Conservation (phyloP, 2,113 vertebrate genomes). For the Colius striatus region DNA sequence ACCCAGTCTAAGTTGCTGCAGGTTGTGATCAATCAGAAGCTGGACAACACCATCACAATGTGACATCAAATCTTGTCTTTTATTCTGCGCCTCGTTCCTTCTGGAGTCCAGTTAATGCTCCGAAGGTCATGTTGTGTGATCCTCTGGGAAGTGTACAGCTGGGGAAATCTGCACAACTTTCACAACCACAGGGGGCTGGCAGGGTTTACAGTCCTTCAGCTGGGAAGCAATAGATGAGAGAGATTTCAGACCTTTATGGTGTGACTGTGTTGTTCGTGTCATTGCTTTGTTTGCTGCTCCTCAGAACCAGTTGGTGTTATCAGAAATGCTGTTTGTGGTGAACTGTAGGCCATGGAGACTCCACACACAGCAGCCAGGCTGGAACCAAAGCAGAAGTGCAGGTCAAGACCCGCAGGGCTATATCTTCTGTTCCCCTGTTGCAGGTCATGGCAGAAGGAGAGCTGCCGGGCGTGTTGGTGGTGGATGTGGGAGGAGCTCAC, state of each 20-base stretch:
- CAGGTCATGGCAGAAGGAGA: slow-evolving; percentile 68
- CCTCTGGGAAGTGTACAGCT: neutral
- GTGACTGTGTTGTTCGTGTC: neutral
- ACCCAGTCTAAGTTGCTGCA: neutral
- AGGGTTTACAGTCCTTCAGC: neutral
- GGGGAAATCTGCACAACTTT: neutral
- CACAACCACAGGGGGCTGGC: neutral
- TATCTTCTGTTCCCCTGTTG: neutral
- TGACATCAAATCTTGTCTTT: neutral
- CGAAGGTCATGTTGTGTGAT: neutral
- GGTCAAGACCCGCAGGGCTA: neutral
- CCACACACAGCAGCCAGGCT: neutral
- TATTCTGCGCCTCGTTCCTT: neutral
- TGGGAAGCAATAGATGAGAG: neutral
- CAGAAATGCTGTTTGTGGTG: neutral
- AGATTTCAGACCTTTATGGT: neutral
- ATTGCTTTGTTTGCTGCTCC: neutral
- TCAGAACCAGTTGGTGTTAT: neutral
- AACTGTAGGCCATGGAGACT: neutral
- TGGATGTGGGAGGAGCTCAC: slow-evolving; percentile 50
- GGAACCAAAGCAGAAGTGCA: neutral
- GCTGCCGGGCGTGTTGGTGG: slow-evolving; percentile 63
- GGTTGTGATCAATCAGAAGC: neutral
- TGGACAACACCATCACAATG: accelerated
- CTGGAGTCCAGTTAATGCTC: neutral